A percentile compares a stretch with the other conserved stretches of the same genome.
phyloP scores from a whole-genome alignment of 1,140 invertebrate genomes.

The Cotesia typhae region DNA sequence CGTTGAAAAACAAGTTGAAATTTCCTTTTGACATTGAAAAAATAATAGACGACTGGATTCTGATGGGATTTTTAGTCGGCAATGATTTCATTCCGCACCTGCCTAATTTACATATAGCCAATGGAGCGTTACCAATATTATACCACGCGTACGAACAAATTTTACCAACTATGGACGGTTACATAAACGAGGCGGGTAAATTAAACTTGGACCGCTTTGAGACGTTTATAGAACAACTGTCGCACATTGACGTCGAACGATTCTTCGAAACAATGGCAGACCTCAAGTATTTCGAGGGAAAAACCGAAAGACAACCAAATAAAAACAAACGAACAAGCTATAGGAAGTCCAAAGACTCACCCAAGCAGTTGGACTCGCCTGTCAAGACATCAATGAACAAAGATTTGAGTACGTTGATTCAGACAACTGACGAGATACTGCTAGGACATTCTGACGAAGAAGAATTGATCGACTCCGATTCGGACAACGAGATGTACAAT shows the following conservation, averaged over 20 bases:
- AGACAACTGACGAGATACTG: constrained; percentile 68
- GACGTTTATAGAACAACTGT: constrained; percentile 82
- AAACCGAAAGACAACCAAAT: constrained; percentile 70
- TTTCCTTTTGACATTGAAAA: constrained; percentile 83
- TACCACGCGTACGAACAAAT: constrained; percentile 90
- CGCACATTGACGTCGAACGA: constrained; percentile 82
- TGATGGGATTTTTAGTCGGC: constrained; percentile 95
- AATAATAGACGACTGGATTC: constrained; percentile 80
- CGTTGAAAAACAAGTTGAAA: constrained; percentile 74
- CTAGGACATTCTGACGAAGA: constrained; percentile 64
- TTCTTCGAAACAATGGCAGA: constrained; percentile 88
- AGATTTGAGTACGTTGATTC: constrained; percentile 71
- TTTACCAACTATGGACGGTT: constrained; percentile 88
- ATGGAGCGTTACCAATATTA: constrained; percentile 85
- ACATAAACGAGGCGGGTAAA: constrained; percentile 90
- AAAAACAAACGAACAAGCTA: constrained; percentile 49
- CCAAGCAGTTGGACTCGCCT: constrained; percentile 36
- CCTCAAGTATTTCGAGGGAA: constrained; percentile 84
- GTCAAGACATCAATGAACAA: constrained; percentile 50
- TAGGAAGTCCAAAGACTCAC: constrained; percentile 42
- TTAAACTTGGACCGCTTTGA: constrained; percentile 88
- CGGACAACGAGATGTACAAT: constrained; percentile 65
- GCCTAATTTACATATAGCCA: constrained; percentile 91
- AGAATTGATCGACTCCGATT: constrained; percentile 52
- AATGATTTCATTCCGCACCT: constrained; percentile 98